Base-by-base conservation (phyloP, 2,113 vertebrate species). In the Gnathonemus longibarbis region DNA sequence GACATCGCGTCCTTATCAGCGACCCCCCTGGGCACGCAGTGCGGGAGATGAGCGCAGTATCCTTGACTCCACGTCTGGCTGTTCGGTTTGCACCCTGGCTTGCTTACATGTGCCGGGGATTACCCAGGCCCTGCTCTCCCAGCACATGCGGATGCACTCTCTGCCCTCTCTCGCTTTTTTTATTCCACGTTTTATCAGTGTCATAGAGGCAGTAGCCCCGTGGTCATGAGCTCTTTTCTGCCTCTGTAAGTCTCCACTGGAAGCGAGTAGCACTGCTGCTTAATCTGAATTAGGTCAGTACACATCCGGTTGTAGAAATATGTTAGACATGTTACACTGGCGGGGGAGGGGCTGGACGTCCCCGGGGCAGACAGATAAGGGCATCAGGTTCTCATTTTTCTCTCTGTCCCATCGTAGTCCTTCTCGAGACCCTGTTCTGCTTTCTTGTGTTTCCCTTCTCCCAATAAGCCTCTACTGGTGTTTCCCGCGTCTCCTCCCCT, bases 251-350 rank as follows among this genome's bases (percentile, higher is more conserved):
- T 80, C 35, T 77, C 74, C 35, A 42, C 74, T 80, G 39, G 35
- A 35, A 80, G 74, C 35, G 42, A 19, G 74, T 42, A 19, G 35
- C 35, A 19, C 15, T 39, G n/a, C 74, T 80, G 35, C 74, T 80
- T 80, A 80, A 80, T 42, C 35, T 80, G 74, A 80, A 80, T 80
- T 80, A 80, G 74, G 74, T 80, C 74, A 66, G 58, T 66, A 66
- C 58, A 70, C 62, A 70, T 70, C 62, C n/a, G 27, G 62, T 70
- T 70, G n/a, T 10, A 31, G 62, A 87, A 87, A 53, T 35, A 53
- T 56, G 85, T 87, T 53, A 49, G 27, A 13, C 84, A 56, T 35
- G 15, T 2, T 35, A 27, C 62, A 24, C 62, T 31, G 62, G 27
- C 0, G 10, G 8, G 10, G 62, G 62, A 31, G 27, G 10, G 31